Base-by-base conservation (phyloP, 2,888 invertebrate species). In the Stenotaenia linearis region DNA sequence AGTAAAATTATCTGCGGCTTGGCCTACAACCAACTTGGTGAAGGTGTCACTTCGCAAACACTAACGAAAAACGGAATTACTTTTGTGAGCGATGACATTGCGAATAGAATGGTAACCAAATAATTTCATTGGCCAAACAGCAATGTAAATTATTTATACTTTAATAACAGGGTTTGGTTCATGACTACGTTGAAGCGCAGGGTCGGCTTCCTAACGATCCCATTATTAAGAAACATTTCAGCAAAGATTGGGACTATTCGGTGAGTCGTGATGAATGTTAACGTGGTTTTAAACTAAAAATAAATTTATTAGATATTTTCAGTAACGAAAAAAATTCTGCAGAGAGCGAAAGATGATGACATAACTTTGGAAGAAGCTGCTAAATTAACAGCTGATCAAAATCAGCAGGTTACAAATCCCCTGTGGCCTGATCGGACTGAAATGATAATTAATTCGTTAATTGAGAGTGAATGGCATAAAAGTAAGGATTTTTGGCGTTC, bases 1-100 rank as follows among this genome's bases (percentile, higher is more conserved):
- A 82, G 83, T 15, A 84, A 82, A 81, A 83, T 84, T 10, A 81
- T 84, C n/a, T 84, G 84, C 82, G 84, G 84, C n/a, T 81, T 84
- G 9, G 82, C 83, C 28, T 82, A 83, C 80, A 83, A 84, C 28
- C 81, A 83, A 23, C 81, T 84, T 0, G 80, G 81, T 45, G 77
- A 78, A 28, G 82, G 82, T 37, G 82, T 81, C 0, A 83, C 82
- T 79, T 81, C 82, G 30, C 69, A 79, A 69, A 79, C 80, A 7
- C 30, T 84, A 40, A 80, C 75, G 28, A 83, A 84, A 28, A 80
- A 80, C 40, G 82, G 82, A 30, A 83, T 84, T 32, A 82, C 82
- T 9, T 83, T 83, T 80, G 82, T 84, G 10, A 81, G 82, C 28
- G 84, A 84, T 80, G 83, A 82, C 50, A 81, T 84, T 9, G 83